Base-by-base conservation (phyloP, 2,888 invertebrate genomes). In the Lithophane ornitopus region DNA sequence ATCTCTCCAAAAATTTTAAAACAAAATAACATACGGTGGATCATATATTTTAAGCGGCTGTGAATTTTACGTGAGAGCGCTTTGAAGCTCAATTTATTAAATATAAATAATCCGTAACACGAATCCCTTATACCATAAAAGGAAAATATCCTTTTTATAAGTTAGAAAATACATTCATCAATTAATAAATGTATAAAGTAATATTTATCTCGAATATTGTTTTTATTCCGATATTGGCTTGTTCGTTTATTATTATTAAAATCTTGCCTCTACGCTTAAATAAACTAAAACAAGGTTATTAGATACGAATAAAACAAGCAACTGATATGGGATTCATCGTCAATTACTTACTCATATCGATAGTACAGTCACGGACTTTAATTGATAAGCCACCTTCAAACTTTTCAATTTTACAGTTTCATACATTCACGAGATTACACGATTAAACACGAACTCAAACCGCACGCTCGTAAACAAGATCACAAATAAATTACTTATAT, bases 1-100 rank as follows among this genome's bases (percentile, higher is more conserved):
- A 39, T 34, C 11, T 26, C 11, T 3, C 7, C 28, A 49, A 69
- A 39, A 46, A 6, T 54, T 14, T 67, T 34, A 54, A 70, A 61
- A 75, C 39, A 66, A 82, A 66, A 58, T 62, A 54, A 28, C 16
- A 59, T 56, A 72, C 61, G 62, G 41, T 49, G 62, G 26, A 71
- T 62, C 75, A 70, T 79, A 80, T 78, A 80, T 82, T 81, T 74
- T 76, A 81, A 81, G 66, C 70, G 77, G 58, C 66, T 69, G 61
- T 67, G 61, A 56, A 84, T 80, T 84, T 80, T 75, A 80, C 69
- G 85, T 62, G 71, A 54, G n/a, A 74, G 26, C 54, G 46, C 49
- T 70, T 72, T 80, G 58, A 72, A 70, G 66, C 66, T 72, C 44
- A 69, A 76, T 80, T 82, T 67, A 70, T 67, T 74, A 58, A 84